Percentiles rank a stretch among this genome's conserved stretches.
Evolutionary conservation across 1,140 invertebrate species (phyloP).

Genomic region (Camponotus pennsylvanicus): DNA sequence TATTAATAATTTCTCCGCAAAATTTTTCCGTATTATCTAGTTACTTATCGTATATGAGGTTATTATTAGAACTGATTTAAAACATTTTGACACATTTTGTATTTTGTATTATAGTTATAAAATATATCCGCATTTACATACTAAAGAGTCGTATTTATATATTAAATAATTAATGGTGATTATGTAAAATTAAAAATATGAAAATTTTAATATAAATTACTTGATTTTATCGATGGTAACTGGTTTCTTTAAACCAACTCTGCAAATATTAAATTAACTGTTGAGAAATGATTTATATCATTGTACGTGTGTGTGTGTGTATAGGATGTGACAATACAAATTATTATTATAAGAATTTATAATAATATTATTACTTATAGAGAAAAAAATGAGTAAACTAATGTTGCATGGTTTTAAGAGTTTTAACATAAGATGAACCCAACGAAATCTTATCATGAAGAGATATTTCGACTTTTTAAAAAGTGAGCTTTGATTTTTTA

Average conservation of each 20-base stretch:
- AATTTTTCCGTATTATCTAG: background rate
- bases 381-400: too few relatives aligned
- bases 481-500: too few relatives aligned
- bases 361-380: too few relatives aligned
- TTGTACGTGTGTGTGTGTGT: background rate
- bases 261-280: background rate
- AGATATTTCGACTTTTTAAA: too few relatives aligned
- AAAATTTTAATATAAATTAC: background rate
- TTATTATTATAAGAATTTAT: too few relatives aligned
- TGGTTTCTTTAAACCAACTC: slow-evolving; percentile 9
- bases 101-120: too few relatives aligned
- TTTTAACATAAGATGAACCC: too few relatives aligned
- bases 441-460: too few relatives aligned
- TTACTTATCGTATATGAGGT: background rate
- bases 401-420: too few relatives aligned
- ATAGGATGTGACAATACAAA: too few relatives aligned
- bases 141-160: background rate
- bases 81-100: background rate
- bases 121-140: background rate
- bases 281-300: slow-evolving; percentile 1
- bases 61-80: slow-evolving; percentile 19
- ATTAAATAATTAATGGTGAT: background rate
- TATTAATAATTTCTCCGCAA: slow-evolving; percentile 18
- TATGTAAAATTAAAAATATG: background rate
- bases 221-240: background rate